A percentile compares a stretch with the other conserved stretches of the same genome.
These are phyloP conservation scores for Platichthys flesus DNA, from an alignment of 2,113 vertebrate genomes.

Conservation along the genomic window DNA sequence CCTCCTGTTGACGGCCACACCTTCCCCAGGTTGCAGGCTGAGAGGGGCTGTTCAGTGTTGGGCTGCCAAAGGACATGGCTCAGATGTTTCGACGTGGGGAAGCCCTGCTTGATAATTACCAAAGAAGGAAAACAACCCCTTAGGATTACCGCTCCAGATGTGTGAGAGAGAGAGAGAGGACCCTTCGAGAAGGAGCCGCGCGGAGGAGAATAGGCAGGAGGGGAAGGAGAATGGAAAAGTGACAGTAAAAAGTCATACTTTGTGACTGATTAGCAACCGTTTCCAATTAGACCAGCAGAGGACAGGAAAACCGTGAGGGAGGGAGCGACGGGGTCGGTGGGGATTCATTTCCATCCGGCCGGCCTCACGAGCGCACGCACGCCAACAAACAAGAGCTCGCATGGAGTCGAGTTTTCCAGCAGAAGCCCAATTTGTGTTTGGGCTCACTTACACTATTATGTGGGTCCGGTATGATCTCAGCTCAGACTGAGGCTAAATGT, in stretches of 20 bases:
- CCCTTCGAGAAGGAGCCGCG: slow-evolving; percentile 14
- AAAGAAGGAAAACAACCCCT: slow-evolving; percentile 63
- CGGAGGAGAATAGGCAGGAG: slow-evolving; percentile 21
- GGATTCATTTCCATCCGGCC: slow-evolving; percentile 66
- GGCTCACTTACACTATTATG: slow-evolving; percentile 78
- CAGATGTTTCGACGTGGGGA: slow-evolving; percentile 75
- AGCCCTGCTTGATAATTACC: slow-evolving; percentile 75
- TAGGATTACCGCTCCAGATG: slow-evolving; percentile 71
- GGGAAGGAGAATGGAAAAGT: slow-evolving; percentile 51
- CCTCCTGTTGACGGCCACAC: slow-evolving; percentile 36
- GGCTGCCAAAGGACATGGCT: slow-evolving; percentile 58
- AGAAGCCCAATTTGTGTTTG: slow-evolving; percentile 81
- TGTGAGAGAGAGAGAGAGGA: slow-evolving; percentile 39
- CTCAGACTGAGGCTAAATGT: slow-evolving; percentile 73
- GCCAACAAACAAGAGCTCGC: slow-evolving; percentile 52
- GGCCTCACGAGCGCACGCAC: slow-evolving; percentile 54
- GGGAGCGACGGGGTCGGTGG: slow-evolving; percentile 55
- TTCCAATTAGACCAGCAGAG: slow-evolving; percentile 75
- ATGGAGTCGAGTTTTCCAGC: slow-evolving; percentile 76
- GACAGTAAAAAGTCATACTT: slow-evolving; percentile 72
- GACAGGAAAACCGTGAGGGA: slow-evolving; percentile 60
- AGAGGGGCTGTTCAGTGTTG: slow-evolving; percentile 41
- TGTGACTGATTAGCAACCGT: slow-evolving; percentile 79
- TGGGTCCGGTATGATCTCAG: slow-evolving; percentile 78
- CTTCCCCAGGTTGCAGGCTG: slow-evolving; percentile 51